Conservation (phyloP, 2,888 invertebrate species). For the Brachyptera risi region DNA sequence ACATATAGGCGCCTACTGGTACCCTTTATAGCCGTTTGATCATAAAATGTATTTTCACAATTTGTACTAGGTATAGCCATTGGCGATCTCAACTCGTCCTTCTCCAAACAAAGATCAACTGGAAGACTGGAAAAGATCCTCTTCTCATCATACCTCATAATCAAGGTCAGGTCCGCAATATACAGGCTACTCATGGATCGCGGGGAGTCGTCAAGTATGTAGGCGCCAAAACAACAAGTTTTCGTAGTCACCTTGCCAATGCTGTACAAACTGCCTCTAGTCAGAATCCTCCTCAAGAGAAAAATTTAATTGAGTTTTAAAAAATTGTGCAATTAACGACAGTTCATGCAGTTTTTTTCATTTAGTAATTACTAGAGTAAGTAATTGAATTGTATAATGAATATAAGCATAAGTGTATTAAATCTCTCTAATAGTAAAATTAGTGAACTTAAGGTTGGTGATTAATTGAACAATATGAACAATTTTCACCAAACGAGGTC, state of each 20-base stretch:
- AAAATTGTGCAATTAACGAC: not conserved
- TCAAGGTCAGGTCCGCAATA: slow-evolving; percentile 50
- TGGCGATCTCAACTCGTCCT: slow-evolving; percentile 59
- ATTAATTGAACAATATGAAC: too few relatives aligned
- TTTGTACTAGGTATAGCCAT: slow-evolving; percentile 66
- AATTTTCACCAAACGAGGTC: too few relatives aligned
- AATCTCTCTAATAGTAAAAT: too few relatives aligned
- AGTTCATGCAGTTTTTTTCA: not conserved
- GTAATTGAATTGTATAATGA: not conserved
- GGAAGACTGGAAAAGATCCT: slow-evolving; percentile 62
- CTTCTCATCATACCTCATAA: slow-evolving; percentile 58
- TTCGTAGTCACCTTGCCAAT: slow-evolving; percentile 26
- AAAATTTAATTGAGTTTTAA: slow-evolving; percentile 3
- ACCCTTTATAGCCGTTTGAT: too few relatives aligned
- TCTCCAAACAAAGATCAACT: slow-evolving; percentile 62
- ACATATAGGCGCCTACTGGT: too few relatives aligned
- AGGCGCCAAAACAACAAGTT: slow-evolving; percentile 22
- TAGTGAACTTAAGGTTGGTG: too few relatives aligned
- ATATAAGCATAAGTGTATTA: too few relatives aligned
- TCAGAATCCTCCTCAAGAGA: not conserved
- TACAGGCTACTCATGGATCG: not conserved
- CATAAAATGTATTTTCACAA: too few relatives aligned
- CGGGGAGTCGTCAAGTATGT: slow-evolving; percentile 14
- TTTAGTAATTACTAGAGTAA: not conserved
- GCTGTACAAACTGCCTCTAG: not conserved